Percentiles rank a stretch among this genome's conserved stretches.
Evolutionary conservation across 2,888 invertebrate species (phyloP).

Genomic region (Drosophila ezoana): DNA sequence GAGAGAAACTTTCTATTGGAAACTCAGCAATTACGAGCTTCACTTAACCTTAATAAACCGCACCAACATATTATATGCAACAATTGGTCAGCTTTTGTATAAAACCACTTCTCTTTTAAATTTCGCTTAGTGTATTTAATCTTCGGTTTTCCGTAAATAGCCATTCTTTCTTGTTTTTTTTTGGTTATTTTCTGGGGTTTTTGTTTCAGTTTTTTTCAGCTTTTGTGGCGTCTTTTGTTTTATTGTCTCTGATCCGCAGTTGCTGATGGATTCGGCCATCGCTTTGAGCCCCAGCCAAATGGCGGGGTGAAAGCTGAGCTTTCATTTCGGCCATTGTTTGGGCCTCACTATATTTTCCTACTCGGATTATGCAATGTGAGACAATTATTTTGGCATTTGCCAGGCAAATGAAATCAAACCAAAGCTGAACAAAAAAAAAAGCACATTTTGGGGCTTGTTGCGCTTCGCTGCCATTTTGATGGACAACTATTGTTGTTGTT

Average conservation of each 20-base stretch:
- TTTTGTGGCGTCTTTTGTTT: constrained; percentile 46
- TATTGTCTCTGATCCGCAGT: constrained; percentile 55
- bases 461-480: constrained; percentile 70
- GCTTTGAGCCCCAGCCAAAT: constrained; percentile 35
- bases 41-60: no score
- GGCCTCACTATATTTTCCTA: background rate
- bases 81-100: no score
- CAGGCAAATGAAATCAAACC: constrained; percentile 33
- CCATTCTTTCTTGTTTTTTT: constrained; percentile 2
- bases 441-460: constrained; percentile 42
- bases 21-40: no score
- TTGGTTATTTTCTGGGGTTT: constrained; percentile 18
- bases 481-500: constrained; percentile 55
- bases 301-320: constrained; percentile 59
- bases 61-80: no score
- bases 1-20: no score
- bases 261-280: constrained; percentile 50
- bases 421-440: constrained; percentile 25
- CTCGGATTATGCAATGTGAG: constrained; percentile 55
- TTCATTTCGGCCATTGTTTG: constrained; percentile 48
- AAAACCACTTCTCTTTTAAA: no score
- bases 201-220: constrained; percentile 14
- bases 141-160: no score
- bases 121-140: no score
- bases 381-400: constrained; percentile 65